Conservation (phyloP, 2,113 vertebrate species). For the Python bivittatus region DNA sequence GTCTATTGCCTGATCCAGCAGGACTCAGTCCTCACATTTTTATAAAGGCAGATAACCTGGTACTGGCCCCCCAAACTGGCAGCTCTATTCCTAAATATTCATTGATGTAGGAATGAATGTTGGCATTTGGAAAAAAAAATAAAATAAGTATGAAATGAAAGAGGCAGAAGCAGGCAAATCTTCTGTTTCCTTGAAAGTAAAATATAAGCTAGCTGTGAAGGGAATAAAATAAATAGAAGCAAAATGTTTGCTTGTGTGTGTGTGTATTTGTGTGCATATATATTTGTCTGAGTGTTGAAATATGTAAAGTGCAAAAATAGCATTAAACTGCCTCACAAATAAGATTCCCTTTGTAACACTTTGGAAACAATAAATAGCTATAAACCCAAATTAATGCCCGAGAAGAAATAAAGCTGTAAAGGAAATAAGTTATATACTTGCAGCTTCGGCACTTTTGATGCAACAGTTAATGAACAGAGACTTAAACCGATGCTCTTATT, state of each 20-base stretch:
- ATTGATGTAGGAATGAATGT: background rate
- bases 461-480: conserved; percentile 38
- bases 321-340: background rate
- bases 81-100: background rate
- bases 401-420: conserved; percentile 38
- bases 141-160: background rate
- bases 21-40: too few relatives aligned
- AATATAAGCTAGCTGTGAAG: background rate
- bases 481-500: background rate
- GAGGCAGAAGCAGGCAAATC: background rate
- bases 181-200: background rate
- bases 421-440: conserved; percentile 32
- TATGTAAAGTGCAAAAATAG: conserved; percentile 19
- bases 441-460: background rate
- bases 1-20: too few relatives aligned
- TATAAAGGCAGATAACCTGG: too few relatives aligned
- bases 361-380: conserved; percentile 9
- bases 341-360: background rate
- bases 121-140: background rate
- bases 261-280: background rate
- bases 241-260: background rate
- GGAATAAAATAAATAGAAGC: background rate
- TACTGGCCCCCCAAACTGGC: too few relatives aligned
- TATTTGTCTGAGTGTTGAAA: conserved; percentile 1
- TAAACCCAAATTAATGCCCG: conserved; percentile 23